Conservation (phyloP, 1,140 invertebrate species). For the Orius insidiosus region DNA sequence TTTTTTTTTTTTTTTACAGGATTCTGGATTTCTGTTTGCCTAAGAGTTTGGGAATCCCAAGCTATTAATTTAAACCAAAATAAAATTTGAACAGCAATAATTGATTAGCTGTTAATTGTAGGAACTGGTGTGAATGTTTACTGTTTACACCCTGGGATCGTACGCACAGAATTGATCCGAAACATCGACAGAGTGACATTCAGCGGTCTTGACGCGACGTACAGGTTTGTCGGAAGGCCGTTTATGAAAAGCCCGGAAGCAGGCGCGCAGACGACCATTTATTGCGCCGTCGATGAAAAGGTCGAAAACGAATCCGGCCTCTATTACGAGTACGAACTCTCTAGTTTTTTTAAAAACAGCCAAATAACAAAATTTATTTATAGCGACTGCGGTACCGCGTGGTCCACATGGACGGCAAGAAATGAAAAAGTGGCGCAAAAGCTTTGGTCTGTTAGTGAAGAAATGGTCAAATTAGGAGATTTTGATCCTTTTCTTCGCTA, state of each 20-base stretch:
- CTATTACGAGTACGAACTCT: slow-evolving; percentile 33
- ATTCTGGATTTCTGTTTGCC: too few relatives aligned
- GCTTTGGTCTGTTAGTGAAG: slow-evolving; percentile 55
- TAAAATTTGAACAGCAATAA: too few relatives aligned
- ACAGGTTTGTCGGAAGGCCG: slow-evolving; percentile 20
- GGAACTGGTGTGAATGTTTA: slow-evolving; percentile 43
- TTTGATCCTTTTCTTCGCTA: slow-evolving; percentile 4
- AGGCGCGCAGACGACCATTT: slow-evolving; percentile 63
- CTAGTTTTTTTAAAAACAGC: not conserved
- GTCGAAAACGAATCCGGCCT: slow-evolving; percentile 42
- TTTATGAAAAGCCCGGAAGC: slow-evolving; percentile 42
- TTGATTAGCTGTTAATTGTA: too few relatives aligned
- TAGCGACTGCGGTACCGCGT: slow-evolving; percentile 16
- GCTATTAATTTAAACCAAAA: too few relatives aligned
- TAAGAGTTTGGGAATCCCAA: too few relatives aligned
- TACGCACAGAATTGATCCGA: slow-evolving; percentile 54
- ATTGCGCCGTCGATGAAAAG: slow-evolving; percentile 55
- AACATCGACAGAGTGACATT: slow-evolving; percentile 38
- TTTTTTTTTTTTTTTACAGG: too few relatives aligned
- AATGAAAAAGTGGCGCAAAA: slow-evolving; percentile 36
- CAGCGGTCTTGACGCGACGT: slow-evolving; percentile 37
- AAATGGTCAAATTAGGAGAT: slow-evolving; percentile 26
- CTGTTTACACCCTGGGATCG: slow-evolving; percentile 51
- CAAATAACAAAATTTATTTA: too few relatives aligned
- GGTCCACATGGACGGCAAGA: slow-evolving; percentile 26